phyloP scores from a whole-genome alignment of 2,797 vertebrate species.

The Melanotaenia parkinsoni region DNA sequence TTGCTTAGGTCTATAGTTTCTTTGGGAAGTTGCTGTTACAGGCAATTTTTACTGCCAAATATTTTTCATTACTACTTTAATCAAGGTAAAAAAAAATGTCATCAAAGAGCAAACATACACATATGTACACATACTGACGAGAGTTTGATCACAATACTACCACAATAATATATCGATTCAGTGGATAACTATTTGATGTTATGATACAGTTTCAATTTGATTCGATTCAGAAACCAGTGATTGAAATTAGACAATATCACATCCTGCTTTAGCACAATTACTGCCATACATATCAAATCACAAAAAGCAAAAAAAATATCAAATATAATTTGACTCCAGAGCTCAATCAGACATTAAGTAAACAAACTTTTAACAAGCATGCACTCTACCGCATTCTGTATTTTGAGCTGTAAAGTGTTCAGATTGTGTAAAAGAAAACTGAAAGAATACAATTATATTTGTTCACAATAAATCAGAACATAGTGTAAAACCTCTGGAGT shows the following conservation, averaged over 20 bases:
- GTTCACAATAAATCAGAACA: neutral
- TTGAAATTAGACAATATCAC: neutral
- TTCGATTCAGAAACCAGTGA: neutral
- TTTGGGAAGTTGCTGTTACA: constrained; percentile 56
- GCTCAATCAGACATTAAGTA: neutral
- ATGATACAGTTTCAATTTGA: neutral
- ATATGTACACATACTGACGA: neutral
- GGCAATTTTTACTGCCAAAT: constrained; percentile 33
- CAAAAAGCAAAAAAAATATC: neutral
- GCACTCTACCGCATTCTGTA: neutral
- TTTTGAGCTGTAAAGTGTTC: too few relatives aligned
- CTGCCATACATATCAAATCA: neutral
- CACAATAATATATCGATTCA: neutral
- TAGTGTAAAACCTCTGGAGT: neutral
- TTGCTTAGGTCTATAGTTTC: constrained; percentile 10
- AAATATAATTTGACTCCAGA: neutral
- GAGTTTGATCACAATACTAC: neutral
- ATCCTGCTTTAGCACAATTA: neutral
- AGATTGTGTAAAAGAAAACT: neutral
- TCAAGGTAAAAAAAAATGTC: neutral
- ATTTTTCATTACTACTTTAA: constrained; percentile 15
- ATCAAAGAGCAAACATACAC: neutral
- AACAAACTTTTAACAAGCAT: neutral
- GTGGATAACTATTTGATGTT: neutral
- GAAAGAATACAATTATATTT: neutral